Base-by-base conservation (phyloP, 2,113 vertebrate genomes). In the Gorsachius goisagi region DNA sequence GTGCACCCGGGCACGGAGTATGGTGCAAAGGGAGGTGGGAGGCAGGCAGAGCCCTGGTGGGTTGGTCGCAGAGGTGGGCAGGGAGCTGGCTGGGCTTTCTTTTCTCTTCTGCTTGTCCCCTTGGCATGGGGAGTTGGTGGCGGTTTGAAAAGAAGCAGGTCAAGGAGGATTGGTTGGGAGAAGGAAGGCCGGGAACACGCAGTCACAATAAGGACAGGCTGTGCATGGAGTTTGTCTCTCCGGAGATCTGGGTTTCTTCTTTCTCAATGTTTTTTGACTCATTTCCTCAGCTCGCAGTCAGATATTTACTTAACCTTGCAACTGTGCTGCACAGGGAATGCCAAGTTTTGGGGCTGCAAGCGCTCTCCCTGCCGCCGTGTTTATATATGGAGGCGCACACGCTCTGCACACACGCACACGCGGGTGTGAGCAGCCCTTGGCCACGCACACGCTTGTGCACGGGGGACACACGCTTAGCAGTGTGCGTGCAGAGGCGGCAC, bases 161-260 rank as follows among this genome's bases (percentile, higher is more conserved):
- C 6, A 32, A 67, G 92, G 75, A 55, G 85, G 91, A 56, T 35
- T 20, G 23, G 15, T 47, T 30, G 89, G 69, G 85, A 77, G 87
- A 37, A 69, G 49, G 37, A 60, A 23, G 50, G 79, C 50, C 2
- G 1, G 88, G 75, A 82, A 18, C 41, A 4, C 0, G 7, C 79
- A 37, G 76, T 49, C 85, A 53, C 68, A 22, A 10, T 7, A 17
- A 41, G 93, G 80, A 80, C 87, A 10, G 93, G 89, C 92, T 7
- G 90, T 8, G 63, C 82, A 14, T 37, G 89, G 93, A 82, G 92
- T 95, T 96, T 74, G 95, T 97, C 97, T 95, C 92, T 91, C 35
- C 32, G 8, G 97, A 94, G 97, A 95, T 98, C 97, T 98, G 98
- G 78, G 90, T 98, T 98, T 98, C 97, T 98, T 97, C 98, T 98